phyloP scores from a whole-genome alignment of 2,888 invertebrate genomes.

The Hydriomena furcata region DNA sequence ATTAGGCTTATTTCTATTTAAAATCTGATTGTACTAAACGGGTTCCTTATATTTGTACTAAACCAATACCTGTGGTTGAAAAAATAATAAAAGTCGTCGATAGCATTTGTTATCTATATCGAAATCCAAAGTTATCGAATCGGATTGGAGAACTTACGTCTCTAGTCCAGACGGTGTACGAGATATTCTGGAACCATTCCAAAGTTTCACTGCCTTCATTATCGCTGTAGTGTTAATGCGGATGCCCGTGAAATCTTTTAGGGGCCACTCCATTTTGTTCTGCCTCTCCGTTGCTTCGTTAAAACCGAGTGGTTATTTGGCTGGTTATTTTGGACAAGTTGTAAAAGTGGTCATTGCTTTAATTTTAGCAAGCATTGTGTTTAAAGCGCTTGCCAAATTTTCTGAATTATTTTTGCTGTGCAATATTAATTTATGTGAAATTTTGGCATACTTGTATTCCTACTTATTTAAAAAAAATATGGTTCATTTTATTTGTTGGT shows the following conservation, averaged over 20 bases:
- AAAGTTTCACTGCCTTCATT: slow-evolving; percentile 75
- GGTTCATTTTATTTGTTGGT: no score
- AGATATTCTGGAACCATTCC: slow-evolving; percentile 69
- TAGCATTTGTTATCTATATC: no score
- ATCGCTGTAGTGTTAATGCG: slow-evolving; percentile 71
- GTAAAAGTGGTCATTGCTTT: slow-evolving; percentile 49
- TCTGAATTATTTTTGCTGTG: slow-evolving; percentile 12
- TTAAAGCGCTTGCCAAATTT: slow-evolving; percentile 27
- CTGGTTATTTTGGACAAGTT: slow-evolving; percentile 52
- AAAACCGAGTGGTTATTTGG: slow-evolving; percentile 73
- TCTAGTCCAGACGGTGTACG: slow-evolving; percentile 55
- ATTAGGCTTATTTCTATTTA: no score
- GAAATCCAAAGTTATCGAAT: not conserved
- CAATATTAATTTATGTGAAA: slow-evolving; percentile 10
- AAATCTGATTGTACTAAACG: no score
- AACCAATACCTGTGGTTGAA: no score
- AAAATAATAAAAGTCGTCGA: no score
- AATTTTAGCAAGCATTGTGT: slow-evolving; percentile 29
- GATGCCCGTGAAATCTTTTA: slow-evolving; percentile 75
- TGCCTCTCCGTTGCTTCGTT: slow-evolving; percentile 72
- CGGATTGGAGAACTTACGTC: not conserved
- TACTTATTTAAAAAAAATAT: not conserved
- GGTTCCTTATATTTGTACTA: no score
- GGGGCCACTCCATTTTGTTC: slow-evolving; percentile 67
- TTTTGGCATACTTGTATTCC: slow-evolving; percentile 1